These are phyloP conservation scores for Tapirus terrestris DNA, from an alignment of 2,113 vertebrate species.

Conservation along the genomic window DNA sequence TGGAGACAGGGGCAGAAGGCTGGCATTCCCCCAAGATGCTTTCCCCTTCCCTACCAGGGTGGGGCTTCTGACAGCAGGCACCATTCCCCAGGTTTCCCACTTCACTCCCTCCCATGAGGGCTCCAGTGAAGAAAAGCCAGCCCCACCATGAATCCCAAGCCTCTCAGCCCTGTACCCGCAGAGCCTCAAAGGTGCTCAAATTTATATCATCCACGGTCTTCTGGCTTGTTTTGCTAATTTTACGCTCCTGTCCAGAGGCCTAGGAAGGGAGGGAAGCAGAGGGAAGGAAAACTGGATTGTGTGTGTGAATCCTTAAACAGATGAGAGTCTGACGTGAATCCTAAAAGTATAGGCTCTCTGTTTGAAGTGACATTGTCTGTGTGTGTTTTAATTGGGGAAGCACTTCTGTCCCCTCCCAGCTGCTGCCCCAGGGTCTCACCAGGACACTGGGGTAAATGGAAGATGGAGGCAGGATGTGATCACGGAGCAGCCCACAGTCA, in stretches of 20 bases:
- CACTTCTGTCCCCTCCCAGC: background rate
- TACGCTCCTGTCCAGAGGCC: constrained; percentile 87
- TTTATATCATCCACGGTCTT: constrained; percentile 78
- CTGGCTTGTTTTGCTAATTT: constrained; percentile 85
- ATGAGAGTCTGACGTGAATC: background rate
- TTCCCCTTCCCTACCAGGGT: background rate
- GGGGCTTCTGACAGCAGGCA: background rate
- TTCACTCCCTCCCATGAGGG: background rate
- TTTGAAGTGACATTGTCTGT: background rate
- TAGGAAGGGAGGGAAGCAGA: constrained; percentile 16
- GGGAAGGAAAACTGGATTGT: background rate
- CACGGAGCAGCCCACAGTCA: constrained; percentile 90
- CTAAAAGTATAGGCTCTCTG: background rate
- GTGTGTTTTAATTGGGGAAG: background rate
- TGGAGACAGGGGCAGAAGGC: background rate
- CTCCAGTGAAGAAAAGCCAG: background rate
- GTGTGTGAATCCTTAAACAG: background rate
- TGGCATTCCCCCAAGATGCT: background rate
- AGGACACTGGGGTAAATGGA: constrained; percentile 92
- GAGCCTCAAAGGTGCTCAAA: constrained; percentile 89
- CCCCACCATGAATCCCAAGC: constrained; percentile 28
- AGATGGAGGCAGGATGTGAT: constrained; percentile 94
- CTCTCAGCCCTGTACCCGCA: constrained; percentile 86
- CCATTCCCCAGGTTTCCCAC: background rate
- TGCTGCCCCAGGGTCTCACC: constrained; percentile 81